Evolutionary conservation across 2,888 invertebrate genomes (phyloP).

Genomic region (Xylophagus ater): DNA sequence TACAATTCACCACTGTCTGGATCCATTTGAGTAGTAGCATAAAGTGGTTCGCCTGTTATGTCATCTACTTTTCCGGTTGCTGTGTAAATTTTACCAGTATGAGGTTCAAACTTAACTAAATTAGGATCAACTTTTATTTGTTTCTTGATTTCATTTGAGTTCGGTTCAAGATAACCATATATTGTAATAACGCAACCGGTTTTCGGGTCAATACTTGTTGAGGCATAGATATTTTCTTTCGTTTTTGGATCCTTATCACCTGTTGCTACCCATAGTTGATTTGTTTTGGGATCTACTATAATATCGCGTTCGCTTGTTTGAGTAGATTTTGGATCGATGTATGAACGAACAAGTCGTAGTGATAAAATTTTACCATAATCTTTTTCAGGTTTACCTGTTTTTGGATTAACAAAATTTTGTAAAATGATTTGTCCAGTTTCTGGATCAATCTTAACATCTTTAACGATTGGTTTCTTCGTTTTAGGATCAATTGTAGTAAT

Average conservation of each 20-base stretch:
- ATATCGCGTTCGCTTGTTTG: constrained; percentile 43
- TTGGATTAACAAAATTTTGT: constrained; percentile 51
- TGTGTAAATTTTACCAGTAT: constrained; percentile 58
- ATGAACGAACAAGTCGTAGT: constrained; percentile 50
- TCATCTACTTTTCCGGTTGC: constrained; percentile 56
- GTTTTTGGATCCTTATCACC: constrained; percentile 54
- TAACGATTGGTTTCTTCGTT: constrained; percentile 49
- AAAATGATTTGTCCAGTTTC: constrained; percentile 49
- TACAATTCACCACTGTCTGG: constrained; percentile 60
- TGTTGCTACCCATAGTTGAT: constrained; percentile 51
- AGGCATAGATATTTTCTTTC: constrained; percentile 55
- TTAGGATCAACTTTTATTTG: constrained; percentile 54
- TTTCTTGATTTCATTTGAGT: constrained; percentile 52
- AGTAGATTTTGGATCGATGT: constrained; percentile 51
- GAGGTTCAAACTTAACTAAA: constrained; percentile 54
- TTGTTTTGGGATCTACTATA: constrained; percentile 36
- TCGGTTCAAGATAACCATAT: constrained; percentile 58
- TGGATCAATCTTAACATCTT: constrained; percentile 48
- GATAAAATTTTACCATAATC: constrained; percentile 55
- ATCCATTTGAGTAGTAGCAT: constrained; percentile 59
- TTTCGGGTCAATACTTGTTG: constrained; percentile 57
- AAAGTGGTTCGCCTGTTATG: constrained; percentile 50
- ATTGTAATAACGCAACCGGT: constrained; percentile 62
- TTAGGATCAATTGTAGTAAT: constrained; percentile 52
- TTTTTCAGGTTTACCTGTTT: constrained; percentile 58